Conservation (phyloP, 2,797 vertebrate species). For the Macrochelys suwanniensis region DNA sequence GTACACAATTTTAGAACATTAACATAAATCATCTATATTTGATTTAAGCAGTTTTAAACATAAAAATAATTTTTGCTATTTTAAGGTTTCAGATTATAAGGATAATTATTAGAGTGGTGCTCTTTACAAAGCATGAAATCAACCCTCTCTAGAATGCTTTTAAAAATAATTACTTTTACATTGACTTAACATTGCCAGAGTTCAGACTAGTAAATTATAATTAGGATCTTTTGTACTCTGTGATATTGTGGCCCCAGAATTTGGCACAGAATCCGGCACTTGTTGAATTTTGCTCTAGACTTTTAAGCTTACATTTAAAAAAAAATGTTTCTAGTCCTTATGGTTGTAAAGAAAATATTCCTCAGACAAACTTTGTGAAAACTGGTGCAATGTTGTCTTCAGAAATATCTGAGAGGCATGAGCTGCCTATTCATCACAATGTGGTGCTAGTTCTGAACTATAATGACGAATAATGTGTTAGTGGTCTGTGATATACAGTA, state of each 20-base stretch:
- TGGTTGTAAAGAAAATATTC: neutral
- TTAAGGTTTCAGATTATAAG: slow-evolving; percentile 67
- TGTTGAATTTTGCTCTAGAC: slow-evolving; percentile 22
- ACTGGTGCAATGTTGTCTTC: neutral
- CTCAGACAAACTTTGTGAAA: neutral
- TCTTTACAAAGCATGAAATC: slow-evolving; percentile 70
- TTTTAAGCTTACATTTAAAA: neutral
- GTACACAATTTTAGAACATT: slow-evolving; percentile 51
- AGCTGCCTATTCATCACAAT: neutral
- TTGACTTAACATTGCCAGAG: slow-evolving; percentile 34
- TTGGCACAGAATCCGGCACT: neutral
- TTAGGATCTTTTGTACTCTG: slow-evolving; percentile 23
- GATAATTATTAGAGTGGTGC: slow-evolving; percentile 63
- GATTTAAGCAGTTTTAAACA: slow-evolving; percentile 71
- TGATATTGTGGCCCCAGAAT: neutral
- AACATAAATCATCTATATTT: slow-evolving; percentile 71
- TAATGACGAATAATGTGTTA: neutral
- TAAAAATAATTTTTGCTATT: slow-evolving; percentile 74
- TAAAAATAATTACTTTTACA: slow-evolving; percentile 52
- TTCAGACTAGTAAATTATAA: slow-evolving; percentile 42
- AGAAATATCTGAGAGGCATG: neutral
- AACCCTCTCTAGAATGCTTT: slow-evolving; percentile 36
- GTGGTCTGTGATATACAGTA: neutral
- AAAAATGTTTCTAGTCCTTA: neutral
- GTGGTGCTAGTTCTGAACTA: neutral